phyloP scores from a whole-genome alignment of 2,797 vertebrate species.

The Lacerta bilineata region DNA sequence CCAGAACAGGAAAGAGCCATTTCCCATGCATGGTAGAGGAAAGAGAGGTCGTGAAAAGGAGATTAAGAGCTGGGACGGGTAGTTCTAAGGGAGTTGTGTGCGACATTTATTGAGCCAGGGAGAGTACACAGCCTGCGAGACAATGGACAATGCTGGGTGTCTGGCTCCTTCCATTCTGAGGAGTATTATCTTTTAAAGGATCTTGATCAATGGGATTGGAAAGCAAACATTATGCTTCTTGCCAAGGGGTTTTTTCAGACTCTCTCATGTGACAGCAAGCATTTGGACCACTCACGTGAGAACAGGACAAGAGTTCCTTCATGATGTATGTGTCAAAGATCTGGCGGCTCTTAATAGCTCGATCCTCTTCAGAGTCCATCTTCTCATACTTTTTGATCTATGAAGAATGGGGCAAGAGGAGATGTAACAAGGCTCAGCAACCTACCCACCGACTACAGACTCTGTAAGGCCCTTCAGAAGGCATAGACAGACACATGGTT shows the following conservation, averaged over 20 bases:
- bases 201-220: neutral
- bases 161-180: neutral
- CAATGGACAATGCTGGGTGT: neutral
- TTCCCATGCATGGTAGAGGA: neutral
- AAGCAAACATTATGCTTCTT: neutral
- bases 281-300: slow-evolving; percentile 75
- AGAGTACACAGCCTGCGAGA: neutral
- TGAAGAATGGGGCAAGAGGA: neutral
- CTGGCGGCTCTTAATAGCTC: slow-evolving; percentile 73
- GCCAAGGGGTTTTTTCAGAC: neutral
- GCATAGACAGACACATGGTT: neutral
- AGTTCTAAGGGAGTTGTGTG: neutral
- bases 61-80: neutral
- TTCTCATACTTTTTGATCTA: slow-evolving; percentile 85
- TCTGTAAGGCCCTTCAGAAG: neutral
- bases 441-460: too few species aligned
- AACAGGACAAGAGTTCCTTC: slow-evolving; percentile 84
- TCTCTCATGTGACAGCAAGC: neutral
- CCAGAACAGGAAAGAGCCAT: neutral
- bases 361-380: slow-evolving; percentile 82
- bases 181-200: neutral
- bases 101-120: neutral
- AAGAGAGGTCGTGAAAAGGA: neutral
- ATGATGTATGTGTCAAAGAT: slow-evolving; percentile 85
- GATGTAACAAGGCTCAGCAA: too few species aligned